phyloP scores from a whole-genome alignment of 2,113 vertebrate species.

The Ondatra zibethicus region DNA sequence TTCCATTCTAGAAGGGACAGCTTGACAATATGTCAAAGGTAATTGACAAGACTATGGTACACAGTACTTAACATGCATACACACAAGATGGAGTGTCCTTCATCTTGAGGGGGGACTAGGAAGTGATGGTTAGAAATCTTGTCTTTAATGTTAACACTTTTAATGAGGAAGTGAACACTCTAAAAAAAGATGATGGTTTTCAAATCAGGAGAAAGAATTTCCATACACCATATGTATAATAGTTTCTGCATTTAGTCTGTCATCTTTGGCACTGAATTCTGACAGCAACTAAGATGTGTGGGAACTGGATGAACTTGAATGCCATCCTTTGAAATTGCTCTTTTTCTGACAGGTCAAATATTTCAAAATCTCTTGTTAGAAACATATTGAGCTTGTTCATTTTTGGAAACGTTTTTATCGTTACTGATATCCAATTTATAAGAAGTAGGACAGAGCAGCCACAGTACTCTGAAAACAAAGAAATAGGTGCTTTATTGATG shows the following conservation, averaged over 20 bases:
- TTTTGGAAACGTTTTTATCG: conserved; percentile 68
- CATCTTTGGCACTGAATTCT: background rate
- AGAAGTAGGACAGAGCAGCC: conserved; percentile 71
- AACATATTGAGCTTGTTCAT: conserved; percentile 61
- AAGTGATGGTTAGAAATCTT: conserved; percentile 10
- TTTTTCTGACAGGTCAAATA: conserved; percentile 44
- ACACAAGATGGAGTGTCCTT: background rate
- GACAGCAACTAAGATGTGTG: conserved; percentile 33
- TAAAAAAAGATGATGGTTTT: conserved; percentile 23
- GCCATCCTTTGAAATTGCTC: conserved; percentile 56
- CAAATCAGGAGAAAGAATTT: conserved; percentile 17
- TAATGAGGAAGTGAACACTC: conserved; percentile 21
- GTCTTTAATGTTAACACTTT: conserved; percentile 14
- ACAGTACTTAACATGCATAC: background rate
- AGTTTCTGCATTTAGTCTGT: conserved; percentile 36
- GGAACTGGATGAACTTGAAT: conserved; percentile 51
- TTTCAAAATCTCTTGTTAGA: conserved; percentile 76
- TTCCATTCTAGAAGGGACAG: background rate
- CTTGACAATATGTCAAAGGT: background rate
- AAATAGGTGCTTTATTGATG: conserved; percentile 72
- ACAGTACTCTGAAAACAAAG: conserved; percentile 67
- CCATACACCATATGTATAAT: background rate
- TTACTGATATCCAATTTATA: conserved; percentile 70
- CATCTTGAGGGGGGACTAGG: background rate
- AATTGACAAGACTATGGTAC: background rate